phyloP scores from a whole-genome alignment of 2,113 vertebrate genomes.

The Nestor notabilis region DNA sequence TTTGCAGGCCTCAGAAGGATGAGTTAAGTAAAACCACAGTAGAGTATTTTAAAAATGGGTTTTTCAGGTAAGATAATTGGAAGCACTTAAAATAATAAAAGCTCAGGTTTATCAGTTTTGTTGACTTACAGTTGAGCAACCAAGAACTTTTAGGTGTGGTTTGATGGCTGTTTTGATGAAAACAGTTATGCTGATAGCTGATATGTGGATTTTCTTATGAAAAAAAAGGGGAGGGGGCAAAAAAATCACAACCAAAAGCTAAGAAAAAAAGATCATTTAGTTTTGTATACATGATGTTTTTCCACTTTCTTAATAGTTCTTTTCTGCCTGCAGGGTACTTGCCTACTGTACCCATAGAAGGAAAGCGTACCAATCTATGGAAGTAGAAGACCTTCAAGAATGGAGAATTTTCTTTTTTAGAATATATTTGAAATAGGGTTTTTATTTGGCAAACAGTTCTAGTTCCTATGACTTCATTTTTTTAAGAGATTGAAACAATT shows the following conservation, averaged over 20 bases:
- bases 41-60: not conserved
- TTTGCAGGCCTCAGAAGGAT: not conserved
- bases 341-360: not conserved
- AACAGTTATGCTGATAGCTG: not conserved
- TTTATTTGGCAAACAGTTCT: not conserved
- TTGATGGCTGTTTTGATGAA: not conserved
- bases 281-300: not conserved
- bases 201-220: not conserved
- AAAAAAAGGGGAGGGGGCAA: not conserved
- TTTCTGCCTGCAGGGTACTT: not conserved
- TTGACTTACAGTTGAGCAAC: not conserved
- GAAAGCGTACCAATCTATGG: not conserved
- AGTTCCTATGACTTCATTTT: not conserved
- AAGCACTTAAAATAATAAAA: not conserved
- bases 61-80: not conserved
- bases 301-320: not conserved
- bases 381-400: not conserved
- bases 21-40: not conserved
- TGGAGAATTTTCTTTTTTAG: not conserved
- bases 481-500: not conserved
- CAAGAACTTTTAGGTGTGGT: not conserved
- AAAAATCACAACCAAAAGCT: too few relatives aligned
- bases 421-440: not conserved
- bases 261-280: not conserved
- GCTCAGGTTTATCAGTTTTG: not conserved